Conservation (phyloP, 2,113 vertebrate genomes). For the Dicentrarchus labrax region DNA sequence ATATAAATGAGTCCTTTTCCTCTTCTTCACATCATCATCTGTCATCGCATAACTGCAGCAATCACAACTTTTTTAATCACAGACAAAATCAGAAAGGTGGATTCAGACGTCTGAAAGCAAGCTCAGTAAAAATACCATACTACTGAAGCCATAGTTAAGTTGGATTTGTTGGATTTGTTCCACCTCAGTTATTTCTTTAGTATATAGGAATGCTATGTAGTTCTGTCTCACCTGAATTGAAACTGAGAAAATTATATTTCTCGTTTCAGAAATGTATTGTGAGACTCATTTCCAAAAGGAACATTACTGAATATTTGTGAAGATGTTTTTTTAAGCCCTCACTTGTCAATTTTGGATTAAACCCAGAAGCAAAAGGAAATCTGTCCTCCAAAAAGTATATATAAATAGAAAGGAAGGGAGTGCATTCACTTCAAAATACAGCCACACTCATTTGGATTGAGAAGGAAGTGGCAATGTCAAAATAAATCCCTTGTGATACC, state of each 20-base stretch:
- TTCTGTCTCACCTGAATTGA: background rate
- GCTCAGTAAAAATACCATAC: background rate
- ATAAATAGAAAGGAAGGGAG: conserved; percentile 13
- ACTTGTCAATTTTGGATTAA: conserved; percentile 20
- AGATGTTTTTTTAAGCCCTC: background rate
- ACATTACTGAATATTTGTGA: conserved; percentile 26
- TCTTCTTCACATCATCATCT: background rate
- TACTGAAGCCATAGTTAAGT: conserved; percentile 30
- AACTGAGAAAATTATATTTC: conserved; percentile 24
- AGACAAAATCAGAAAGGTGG: background rate
- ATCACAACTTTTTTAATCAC: conserved; percentile 5
- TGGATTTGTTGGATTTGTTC: conserved; percentile 55
- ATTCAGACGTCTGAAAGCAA: background rate
- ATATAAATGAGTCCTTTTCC: background rate
- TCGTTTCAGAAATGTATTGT: conserved; percentile 17
- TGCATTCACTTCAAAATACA: conserved; percentile 22
- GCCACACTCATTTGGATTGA: conserved; percentile 35
- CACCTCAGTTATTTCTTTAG: conserved; percentile 40
- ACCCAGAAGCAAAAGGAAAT: conserved; percentile 10
- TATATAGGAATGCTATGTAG: background rate
- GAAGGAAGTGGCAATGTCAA: conserved; percentile 27
- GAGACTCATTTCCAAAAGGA: conserved; percentile 13
- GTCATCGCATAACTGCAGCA: background rate
- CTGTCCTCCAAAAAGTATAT: background rate
- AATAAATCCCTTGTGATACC: conserved; percentile 46